phyloP scores from a whole-genome alignment of 1,140 invertebrate genomes.

The Pogonomyrmex californicus region DNA sequence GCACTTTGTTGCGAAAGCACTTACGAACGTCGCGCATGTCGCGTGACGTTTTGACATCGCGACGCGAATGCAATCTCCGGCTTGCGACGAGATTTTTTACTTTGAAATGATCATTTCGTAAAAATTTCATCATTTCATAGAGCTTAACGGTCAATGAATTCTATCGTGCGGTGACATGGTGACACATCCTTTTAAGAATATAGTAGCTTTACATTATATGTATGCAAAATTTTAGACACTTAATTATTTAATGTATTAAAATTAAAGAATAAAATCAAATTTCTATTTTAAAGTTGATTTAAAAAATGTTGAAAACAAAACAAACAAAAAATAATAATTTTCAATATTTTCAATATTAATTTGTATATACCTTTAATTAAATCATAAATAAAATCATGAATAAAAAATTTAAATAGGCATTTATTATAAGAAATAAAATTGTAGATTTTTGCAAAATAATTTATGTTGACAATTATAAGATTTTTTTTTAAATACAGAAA shows the following conservation, averaged over 20 bases:
- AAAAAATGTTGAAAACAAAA: background rate
- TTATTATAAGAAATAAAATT: background rate
- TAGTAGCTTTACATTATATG: background rate
- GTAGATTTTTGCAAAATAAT: background rate
- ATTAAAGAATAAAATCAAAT: background rate
- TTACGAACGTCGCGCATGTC: conserved; percentile 41
- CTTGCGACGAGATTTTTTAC: conserved; percentile 6
- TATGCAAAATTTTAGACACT: background rate
- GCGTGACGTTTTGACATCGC: conserved; percentile 41
- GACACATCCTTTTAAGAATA: conserved; percentile 7
- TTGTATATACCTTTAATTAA: background rate
- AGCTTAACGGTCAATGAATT: conserved; percentile 32
- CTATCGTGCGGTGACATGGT: background rate
- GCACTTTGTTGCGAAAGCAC: conserved; percentile 58
- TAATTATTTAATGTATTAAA: background rate
- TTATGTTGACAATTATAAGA: background rate
- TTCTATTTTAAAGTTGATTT: background rate
- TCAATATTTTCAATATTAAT: conserved; percentile 24
- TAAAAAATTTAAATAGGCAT: background rate
- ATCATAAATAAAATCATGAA: conserved; percentile 3
- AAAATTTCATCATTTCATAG: conserved; percentile 26
- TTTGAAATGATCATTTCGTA: background rate
- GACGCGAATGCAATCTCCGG: conserved; percentile 36
- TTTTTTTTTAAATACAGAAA: background rate
- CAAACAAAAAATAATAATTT: background rate